These are phyloP conservation scores for Cryptomyrus ogoouensis DNA, from an alignment of 2,113 vertebrate species.

Conservation along the genomic window DNA sequence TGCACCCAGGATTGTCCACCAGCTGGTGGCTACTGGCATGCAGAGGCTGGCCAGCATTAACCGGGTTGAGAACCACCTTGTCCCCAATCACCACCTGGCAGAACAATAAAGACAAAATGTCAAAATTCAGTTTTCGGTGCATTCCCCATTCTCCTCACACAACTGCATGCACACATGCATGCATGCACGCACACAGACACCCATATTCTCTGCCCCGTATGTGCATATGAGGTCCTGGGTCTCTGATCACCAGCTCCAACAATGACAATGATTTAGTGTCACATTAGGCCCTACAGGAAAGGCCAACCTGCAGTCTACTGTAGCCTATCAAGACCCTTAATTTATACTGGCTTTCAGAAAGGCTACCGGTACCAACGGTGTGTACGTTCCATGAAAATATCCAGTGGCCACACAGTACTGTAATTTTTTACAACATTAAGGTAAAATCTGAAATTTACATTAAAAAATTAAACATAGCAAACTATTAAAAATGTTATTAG, in stretches of 20 bases:
- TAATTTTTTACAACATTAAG: not conserved
- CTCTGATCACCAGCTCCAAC: not conserved
- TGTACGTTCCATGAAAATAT: not conserved
- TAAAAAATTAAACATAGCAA: not conserved
- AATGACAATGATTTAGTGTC: not conserved
- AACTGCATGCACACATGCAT: not conserved
- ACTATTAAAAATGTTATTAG: not conserved
- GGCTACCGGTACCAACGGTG: not conserved
- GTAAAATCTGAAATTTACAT: not conserved
- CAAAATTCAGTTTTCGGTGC: not conserved
- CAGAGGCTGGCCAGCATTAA: slow-evolving; percentile 93
- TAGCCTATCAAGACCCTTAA: not conserved
- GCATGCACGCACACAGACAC: not conserved
- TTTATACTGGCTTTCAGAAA: not conserved
- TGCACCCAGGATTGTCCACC: slow-evolving; percentile 93
- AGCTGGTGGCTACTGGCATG: slow-evolving; percentile 95
- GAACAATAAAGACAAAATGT: not conserved
- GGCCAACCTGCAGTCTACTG: not conserved
- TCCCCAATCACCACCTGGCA: slow-evolving; percentile 93
- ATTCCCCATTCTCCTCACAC: not conserved
- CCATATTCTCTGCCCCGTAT: not conserved
- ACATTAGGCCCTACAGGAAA: not conserved
- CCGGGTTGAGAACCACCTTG: slow-evolving; percentile 95
- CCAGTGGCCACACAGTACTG: not conserved
- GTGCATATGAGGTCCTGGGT: not conserved